Evolutionary conservation across 2,888 invertebrate genomes (phyloP), one percentile per base, ranked within the genome.

Genomic region (Trilocha varians): DNA sequence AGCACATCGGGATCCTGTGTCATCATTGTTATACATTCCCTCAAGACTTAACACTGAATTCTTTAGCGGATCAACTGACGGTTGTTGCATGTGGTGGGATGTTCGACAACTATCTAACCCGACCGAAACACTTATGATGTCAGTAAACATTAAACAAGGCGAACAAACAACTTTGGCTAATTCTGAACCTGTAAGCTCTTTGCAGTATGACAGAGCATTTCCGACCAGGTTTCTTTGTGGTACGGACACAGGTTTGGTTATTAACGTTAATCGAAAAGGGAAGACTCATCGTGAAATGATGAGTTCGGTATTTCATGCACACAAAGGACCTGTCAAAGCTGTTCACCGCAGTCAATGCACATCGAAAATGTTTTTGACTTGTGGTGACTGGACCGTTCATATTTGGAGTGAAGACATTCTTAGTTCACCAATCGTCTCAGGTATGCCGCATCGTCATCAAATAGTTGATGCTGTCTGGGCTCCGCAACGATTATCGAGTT

Each of bases 371-470:
- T 90, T 91, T 66, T 74, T 91, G 40, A 89, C 90, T 15, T 88
- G 91, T 48, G 91, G 91, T 6, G 91, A 91, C 60, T 91, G 89
- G 87, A 86, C 86, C 35, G 82, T 86, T 2, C 60, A 88, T 49
- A 84, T 92, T 41, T 92, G 91, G 91, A 88, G 89, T 13, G 92
- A 92, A 59, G 92, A 88, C 41, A 47, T 78, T 89, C 91, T 48
- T 2, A 48, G 47, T n/a, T 64, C 70, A 6, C 72, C 76, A 3
- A 70, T 78, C 8, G 53, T 78, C 16, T 49, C 62, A n/a, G 71
- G 70, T 5, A 57, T 44, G 13, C 43, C 60, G 13, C 63, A 70
- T 16, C 56, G 55, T 16, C 50, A 64, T 44, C 59, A 62, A 45
- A 57, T 74, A 32, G 55, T 52, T 34, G 77, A 74, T 33, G 69